phyloP scores from a whole-genome alignment of 23 tunicate genomes.

The Botrylloides violaceus region DNA sequence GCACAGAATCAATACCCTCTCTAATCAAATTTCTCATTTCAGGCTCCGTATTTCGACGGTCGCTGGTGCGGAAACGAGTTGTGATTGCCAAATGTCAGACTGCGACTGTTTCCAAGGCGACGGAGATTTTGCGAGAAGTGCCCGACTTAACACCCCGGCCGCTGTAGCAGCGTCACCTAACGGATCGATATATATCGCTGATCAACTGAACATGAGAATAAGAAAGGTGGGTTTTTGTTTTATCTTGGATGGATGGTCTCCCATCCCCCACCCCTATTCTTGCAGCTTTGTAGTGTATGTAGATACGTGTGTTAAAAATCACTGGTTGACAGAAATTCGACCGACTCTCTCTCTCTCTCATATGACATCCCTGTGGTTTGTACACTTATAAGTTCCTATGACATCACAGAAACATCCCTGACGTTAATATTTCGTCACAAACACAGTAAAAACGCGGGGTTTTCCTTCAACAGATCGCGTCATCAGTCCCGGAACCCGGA shows the following conservation, averaged over 20 bases:
- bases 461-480: constrained; percentile 48
- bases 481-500: constrained; percentile 33
- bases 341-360: too few species aligned
- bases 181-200: constrained; percentile 66
- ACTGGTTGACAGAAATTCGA: too few species aligned
- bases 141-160: constrained; percentile 53
- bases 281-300: too few species aligned
- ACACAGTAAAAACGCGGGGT: too few species aligned
- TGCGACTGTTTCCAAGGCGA: constrained; percentile 85
- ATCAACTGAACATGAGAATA: constrained; percentile 70
- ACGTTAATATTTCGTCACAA: too few species aligned
- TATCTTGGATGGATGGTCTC: too few species aligned
- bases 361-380: not conserved
- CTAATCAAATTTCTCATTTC: constrained; percentile 11
- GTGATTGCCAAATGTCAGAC: constrained; percentile 74
- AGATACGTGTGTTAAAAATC: too few species aligned
- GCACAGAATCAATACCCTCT: too few species aligned
- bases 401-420: too few species aligned
- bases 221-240: constrained; percentile 39
- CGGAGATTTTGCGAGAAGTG: constrained; percentile 84
- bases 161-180: constrained; percentile 69
- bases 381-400: too few species aligned
- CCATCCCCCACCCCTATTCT: too few species aligned
- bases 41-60: constrained; percentile 58
- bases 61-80: constrained; percentile 65